phyloP scores from a whole-genome alignment of 2,113 vertebrate species.

The Scophthalmus maximus region DNA sequence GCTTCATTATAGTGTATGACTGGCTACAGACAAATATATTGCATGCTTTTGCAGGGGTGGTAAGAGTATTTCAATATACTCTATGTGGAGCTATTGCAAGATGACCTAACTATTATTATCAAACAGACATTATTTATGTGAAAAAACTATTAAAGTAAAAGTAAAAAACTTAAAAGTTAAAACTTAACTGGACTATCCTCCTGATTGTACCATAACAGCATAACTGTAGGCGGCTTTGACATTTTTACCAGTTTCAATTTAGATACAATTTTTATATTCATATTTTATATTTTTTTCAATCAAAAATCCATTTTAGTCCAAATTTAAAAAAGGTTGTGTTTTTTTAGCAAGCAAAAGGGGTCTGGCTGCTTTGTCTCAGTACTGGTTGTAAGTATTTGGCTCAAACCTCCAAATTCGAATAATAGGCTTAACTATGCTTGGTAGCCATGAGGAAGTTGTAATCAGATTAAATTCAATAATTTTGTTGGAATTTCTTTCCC shows the following conservation, averaged over 20 bases:
- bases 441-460: background rate
- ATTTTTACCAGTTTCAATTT: background rate
- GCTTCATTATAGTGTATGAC: slow-evolving; percentile 5
- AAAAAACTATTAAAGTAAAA: background rate
- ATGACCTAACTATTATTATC: background rate
- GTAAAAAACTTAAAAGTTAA: background rate
- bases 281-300: too few relatives aligned
- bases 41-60: background rate
- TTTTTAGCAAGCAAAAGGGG: background rate
- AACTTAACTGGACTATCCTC: too few relatives aligned
- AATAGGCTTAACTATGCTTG: slow-evolving; percentile 4
- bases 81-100: background rate
- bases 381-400: background rate
- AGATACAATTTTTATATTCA: too few relatives aligned
- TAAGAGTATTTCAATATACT: background rate
- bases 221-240: background rate
- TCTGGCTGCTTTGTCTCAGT: background rate
- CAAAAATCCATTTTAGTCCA: too few relatives aligned
- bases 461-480: background rate
- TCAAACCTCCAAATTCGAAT: background rate
- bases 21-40: background rate
- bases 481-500: background rate
- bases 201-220: background rate
- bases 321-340: too few relatives aligned
- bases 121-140: too few relatives aligned